phyloP scores from a whole-genome alignment of 2,888 invertebrate genomes.

The Tetanocera ferruginea region DNA sequence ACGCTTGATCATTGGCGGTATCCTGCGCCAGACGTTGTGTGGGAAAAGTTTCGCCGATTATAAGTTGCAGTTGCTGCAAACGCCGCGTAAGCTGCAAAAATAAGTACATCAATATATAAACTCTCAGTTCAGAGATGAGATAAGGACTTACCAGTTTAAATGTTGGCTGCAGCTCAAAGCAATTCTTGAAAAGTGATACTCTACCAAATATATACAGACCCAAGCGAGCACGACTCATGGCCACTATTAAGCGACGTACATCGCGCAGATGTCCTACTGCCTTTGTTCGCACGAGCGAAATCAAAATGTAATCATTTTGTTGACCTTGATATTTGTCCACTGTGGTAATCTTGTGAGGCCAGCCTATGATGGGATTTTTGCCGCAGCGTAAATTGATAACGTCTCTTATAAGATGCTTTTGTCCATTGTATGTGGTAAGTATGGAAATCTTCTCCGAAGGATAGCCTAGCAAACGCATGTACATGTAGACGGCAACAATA shows the following conservation, averaged over 20 bases:
- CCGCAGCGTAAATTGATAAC: constrained; percentile 95
- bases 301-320: constrained; percentile 97
- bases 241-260: constrained; percentile 95
- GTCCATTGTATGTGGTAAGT: constrained; percentile 98
- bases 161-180: constrained; percentile 95
- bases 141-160: constrained; percentile 81
- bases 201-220: constrained; percentile 97
- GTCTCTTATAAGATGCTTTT: constrained; percentile 96
- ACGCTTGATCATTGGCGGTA: constrained; percentile 63
- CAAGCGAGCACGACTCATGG: constrained; percentile 96
- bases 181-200: constrained; percentile 93
- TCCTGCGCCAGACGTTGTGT: constrained; percentile 74
- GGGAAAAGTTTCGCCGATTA: constrained; percentile 86
- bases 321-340: constrained; percentile 99
- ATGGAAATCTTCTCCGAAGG: constrained; percentile 97
- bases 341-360: constrained; percentile 92
- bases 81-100: constrained; percentile 80
- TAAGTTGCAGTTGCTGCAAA: constrained; percentile 83
- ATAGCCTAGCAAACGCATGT: constrained; percentile 97
- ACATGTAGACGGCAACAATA: constrained; percentile 97
- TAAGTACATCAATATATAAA: not conserved
- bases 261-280: constrained; percentile 98
- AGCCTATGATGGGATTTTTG: constrained; percentile 93
- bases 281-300: constrained; percentile 95
- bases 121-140: not conserved